These are phyloP conservation scores for Phataginus tetradactyla DNA, from an alignment of 2,797 vertebrate species.

Conservation along the genomic window DNA sequence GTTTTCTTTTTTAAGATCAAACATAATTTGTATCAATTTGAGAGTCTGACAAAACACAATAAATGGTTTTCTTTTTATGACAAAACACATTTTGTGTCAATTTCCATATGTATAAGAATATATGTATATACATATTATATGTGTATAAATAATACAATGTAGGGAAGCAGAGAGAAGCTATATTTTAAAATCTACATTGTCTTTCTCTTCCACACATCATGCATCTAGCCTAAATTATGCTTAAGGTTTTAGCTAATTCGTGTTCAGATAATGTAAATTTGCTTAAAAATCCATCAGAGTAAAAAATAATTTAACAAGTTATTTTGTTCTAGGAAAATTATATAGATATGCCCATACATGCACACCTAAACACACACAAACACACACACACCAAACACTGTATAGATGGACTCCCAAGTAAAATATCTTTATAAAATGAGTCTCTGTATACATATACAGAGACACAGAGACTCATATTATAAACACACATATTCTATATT, in stretches of 20 bases:
- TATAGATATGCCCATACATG: neutral
- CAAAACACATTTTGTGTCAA: neutral
- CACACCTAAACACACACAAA: slow-evolving; percentile 20
- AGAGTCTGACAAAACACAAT: neutral
- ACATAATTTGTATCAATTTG: neutral
- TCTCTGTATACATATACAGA: neutral
- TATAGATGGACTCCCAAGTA: neutral
- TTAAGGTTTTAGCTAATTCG: neutral
- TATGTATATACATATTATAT: neutral
- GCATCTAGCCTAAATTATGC: neutral
- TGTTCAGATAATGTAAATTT: slow-evolving; percentile 37
- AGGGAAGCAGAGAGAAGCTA: neutral
- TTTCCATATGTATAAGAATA: neutral
- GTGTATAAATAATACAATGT: slow-evolving; percentile 2
- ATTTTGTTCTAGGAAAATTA: neutral
- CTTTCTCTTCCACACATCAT: slow-evolving; percentile 33
- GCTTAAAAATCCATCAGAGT: neutral
- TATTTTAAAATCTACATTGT: slow-evolving; percentile 32
- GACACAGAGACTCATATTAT: neutral
- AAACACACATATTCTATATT: neutral
- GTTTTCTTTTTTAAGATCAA: slow-evolving; percentile 24
- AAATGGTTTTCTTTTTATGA: slow-evolving; percentile 35
- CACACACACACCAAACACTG: neutral
- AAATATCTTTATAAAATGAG: neutral
- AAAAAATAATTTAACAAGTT: neutral